Conservation (phyloP, 1,140 invertebrate genomes). For the Meloidogyne hapla region DNA sequence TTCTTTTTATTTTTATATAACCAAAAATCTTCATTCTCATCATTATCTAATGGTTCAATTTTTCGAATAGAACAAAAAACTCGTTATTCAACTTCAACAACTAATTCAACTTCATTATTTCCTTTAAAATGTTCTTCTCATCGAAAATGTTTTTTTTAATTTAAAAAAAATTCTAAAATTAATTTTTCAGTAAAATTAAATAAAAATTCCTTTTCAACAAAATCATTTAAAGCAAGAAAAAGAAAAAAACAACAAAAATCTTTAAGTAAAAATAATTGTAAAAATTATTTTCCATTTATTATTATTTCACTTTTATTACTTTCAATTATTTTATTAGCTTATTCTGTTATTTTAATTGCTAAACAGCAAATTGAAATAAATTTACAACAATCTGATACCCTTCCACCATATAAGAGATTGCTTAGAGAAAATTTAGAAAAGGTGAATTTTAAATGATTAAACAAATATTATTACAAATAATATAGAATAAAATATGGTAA, state of each 20-base stretch:
- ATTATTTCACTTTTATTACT: not conserved
- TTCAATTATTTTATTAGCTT: not conserved
- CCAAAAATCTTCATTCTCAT: not conserved
- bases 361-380: not conserved
- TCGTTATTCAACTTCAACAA: not conserved
- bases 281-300: not conserved
- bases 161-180: not conserved
- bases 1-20: not conserved
- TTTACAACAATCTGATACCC: not conserved
- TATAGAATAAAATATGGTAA: no score
- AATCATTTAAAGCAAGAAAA: not conserved
- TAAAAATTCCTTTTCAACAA: not conserved
- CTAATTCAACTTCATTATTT: not conserved
- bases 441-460: conserved; percentile 7
- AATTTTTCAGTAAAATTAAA: conserved; percentile 5
- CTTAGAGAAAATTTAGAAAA: conserved; percentile 1
- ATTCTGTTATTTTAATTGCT: not conserved
- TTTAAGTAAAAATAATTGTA: not conserved
- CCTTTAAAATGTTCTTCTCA: not conserved
- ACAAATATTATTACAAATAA: no score
- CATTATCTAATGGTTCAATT: not conserved
- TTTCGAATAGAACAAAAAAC: not conserved
- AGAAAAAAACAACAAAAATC: not conserved
- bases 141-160: not conserved
- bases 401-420: not conserved